Conservation (phyloP, 2,888 invertebrate genomes). For the Selenia dentaria region DNA sequence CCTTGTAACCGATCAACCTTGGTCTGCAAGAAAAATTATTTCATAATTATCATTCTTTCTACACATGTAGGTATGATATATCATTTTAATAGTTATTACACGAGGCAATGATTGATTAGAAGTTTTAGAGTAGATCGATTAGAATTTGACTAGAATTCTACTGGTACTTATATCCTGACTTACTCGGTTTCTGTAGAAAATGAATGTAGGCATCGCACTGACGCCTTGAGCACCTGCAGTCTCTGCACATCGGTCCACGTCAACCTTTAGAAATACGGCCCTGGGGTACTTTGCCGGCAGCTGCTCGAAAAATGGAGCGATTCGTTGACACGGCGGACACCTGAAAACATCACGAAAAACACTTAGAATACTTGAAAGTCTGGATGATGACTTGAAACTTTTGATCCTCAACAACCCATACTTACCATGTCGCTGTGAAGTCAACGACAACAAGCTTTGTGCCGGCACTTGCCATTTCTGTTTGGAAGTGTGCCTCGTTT, state of each 20-base stretch:
- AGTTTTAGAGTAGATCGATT: too few relatives aligned
- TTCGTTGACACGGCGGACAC: slow-evolving; percentile 98
- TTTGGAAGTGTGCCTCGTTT: slow-evolving; percentile 92
- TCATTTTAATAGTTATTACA: too few relatives aligned
- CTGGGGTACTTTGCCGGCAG: slow-evolving; percentile 94
- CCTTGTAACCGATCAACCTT: slow-evolving; percentile 95
- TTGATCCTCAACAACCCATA: slow-evolving; percentile 52
- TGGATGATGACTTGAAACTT: slow-evolving; percentile 64
- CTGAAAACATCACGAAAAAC: slow-evolving; percentile 68
- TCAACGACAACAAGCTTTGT: slow-evolving; percentile 96
- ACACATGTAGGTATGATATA: too few relatives aligned
- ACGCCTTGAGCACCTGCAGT: slow-evolving; percentile 95
- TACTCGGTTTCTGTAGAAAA: slow-evolving; percentile 95
- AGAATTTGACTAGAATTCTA: too few relatives aligned
- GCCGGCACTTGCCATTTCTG: slow-evolving; percentile 93
- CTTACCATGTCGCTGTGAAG: slow-evolving; percentile 96
- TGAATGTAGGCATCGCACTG: slow-evolving; percentile 99
- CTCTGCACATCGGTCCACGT: slow-evolving; percentile 96
- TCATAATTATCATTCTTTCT: too few relatives aligned
- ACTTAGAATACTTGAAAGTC: slow-evolving; percentile 30
- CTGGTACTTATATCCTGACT: slow-evolving; percentile 26
- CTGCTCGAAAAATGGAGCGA: slow-evolving; percentile 96
- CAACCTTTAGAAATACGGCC: slow-evolving; percentile 96
- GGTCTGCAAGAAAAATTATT: slow-evolving; percentile 67
- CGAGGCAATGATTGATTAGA: too few relatives aligned